Evolutionary conservation across 2,888 invertebrate species (phyloP), one percentile per base, ranked within the genome.

Genomic region (Euplexia lucipara): DNA sequence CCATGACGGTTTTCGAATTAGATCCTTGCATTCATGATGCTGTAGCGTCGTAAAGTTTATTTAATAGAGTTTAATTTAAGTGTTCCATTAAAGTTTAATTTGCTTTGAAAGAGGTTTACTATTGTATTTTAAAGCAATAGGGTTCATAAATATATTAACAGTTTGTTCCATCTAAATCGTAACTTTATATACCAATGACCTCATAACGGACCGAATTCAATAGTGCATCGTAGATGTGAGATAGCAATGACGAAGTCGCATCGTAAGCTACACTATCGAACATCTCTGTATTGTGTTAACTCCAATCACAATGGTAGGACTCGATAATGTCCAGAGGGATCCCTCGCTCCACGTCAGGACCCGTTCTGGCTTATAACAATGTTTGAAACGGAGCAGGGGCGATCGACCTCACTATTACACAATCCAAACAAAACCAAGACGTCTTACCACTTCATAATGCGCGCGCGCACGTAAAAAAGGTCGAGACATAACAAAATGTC

Each of bases 401-500:
- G 87, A 89, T 88, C 88, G 85, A 88, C 87, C 90, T 87, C 86
- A 80, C 87, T 82, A 83, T 90, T 90, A 90, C 88, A 89, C 86
- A 91, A 90, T 83, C 60, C 84, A 88, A 90, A 90, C 81, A 90
- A 89, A 87, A 89, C 84, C 73, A 83, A 79, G 62, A 83, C 83
- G 77, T 76, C 85, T 47, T 82, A 86, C 83, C 85, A 86, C 86
- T 86, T 85, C 87, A 90, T 87, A 88, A 89, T 86, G 89, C 89
- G 83, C 86, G 80, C 81, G 86, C 84, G 85, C 86, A 86, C 84
- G 85, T 85, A 86, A 88, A 86, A 87, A 85, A 83, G 77, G 83
- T 82, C 84, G 84, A 83, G 87, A 85, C 88, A 84, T 86, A 87
- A 88, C 83, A 75, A 89, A 89, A 92, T 89, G 91, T 91, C 91